Percentiles rank a stretch among this genome's conserved stretches.
phyloP scores from a whole-genome alignment of 2,797 vertebrate genomes.

The Crocodylus rhombifer region DNA sequence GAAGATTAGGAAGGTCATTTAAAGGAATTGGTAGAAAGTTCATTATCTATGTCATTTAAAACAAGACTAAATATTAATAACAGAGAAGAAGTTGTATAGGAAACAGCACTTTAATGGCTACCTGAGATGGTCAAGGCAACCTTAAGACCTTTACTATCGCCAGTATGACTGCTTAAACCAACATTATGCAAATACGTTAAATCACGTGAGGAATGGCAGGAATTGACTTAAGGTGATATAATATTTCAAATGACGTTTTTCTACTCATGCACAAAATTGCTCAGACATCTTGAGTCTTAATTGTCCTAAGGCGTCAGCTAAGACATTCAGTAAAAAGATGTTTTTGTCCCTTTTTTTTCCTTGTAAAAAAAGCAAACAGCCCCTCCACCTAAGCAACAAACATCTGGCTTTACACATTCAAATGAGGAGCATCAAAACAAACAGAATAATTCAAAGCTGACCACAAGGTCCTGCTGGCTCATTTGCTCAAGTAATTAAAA shows the following conservation, averaged over 20 bases:
- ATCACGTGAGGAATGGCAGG: constrained; percentile 20
- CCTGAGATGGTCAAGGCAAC: neutral
- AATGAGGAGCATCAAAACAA: constrained; percentile 80
- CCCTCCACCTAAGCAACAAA: constrained; percentile 63
- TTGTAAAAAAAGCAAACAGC: constrained; percentile 37
- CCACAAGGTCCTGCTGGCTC: constrained; percentile 66
- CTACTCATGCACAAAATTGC: neutral
- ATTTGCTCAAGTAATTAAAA: constrained; percentile 81
- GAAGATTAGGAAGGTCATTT: neutral
- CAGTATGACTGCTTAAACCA: neutral
- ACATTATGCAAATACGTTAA: neutral
- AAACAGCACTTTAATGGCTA: constrained; percentile 4
- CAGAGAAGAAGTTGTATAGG: neutral
- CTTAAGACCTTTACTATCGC: neutral
- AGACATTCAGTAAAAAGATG: constrained; percentile 56
- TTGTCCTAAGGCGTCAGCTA: constrained; percentile 32
- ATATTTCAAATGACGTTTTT: constrained; percentile 16
- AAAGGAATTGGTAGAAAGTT: neutral
- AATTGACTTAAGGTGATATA: constrained; percentile 7
- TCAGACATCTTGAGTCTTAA: constrained; percentile 2
- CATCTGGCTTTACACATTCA: constrained; percentile 79
- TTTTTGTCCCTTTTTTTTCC: constrained; percentile 33
- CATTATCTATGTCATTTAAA: neutral
- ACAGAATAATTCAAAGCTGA: constrained; percentile 80
- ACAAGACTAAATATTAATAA: neutral